Percentiles rank a stretch among this genome's conserved stretches.
These are phyloP conservation scores for Ariolimax columbianus DNA, from an alignment of 2,888 invertebrate genomes.

Conservation along the genomic window DNA sequence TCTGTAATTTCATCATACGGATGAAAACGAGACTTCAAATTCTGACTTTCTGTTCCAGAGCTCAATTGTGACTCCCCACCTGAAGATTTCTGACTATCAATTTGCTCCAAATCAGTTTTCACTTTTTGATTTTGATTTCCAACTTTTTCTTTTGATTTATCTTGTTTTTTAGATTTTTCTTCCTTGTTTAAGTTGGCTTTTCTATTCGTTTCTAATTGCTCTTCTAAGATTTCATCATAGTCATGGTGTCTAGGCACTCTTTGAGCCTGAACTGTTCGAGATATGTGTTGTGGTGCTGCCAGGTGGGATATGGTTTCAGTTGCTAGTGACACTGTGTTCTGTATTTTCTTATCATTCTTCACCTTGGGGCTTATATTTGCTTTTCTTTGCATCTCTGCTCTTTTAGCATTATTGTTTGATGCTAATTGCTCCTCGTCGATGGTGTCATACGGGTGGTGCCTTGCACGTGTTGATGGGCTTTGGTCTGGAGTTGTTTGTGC, in stretches of 20 bases:
- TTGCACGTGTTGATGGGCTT: background rate
- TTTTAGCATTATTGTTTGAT: background rate
- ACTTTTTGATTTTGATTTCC: background rate
- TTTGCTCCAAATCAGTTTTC: background rate
- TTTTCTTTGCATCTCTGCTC: background rate
- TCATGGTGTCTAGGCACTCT: background rate
- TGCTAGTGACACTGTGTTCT: background rate
- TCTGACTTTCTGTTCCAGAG: background rate
- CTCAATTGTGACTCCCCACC: background rate
- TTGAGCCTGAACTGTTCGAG: background rate
- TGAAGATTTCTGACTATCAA: background rate
- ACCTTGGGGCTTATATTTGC: background rate
- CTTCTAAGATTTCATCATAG: background rate
- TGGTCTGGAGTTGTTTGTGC: background rate
- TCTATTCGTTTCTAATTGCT: background rate
- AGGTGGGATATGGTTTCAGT: background rate
- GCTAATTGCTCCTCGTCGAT: background rate
- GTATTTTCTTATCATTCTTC: background rate
- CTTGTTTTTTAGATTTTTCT: background rate
- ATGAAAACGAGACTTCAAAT: background rate
- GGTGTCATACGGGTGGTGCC: background rate
- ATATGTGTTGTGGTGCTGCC: background rate
- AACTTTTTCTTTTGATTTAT: background rate
- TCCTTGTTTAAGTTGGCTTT: background rate
- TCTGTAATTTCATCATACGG: slow-evolving; percentile 6